A percentile compares a stretch with the other conserved stretches of the same genome.
Conservation (phyloP, 2,113 vertebrate genomes). For the Alectura lathami region DNA sequence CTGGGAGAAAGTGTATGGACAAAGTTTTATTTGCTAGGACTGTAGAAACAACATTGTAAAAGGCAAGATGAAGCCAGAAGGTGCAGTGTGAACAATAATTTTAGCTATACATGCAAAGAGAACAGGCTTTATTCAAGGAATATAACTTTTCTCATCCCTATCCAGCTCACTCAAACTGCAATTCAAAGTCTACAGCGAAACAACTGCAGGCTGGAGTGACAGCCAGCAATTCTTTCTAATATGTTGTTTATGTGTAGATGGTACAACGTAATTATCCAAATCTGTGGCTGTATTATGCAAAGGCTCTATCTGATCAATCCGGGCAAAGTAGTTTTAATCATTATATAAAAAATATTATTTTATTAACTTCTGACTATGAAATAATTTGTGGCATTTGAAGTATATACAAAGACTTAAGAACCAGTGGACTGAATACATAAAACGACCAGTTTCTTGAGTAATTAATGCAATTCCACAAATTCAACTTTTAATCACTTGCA, state of each 20-base stretch:
- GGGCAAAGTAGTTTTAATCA: neutral
- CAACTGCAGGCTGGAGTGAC: neutral
- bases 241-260: neutral
- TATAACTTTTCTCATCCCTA: neutral
- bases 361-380: neutral
- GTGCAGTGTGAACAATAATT: neutral
- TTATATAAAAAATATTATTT: neutral
- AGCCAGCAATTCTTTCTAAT: neutral
- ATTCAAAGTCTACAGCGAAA: neutral
- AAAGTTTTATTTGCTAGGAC: neutral
- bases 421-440: neutral
- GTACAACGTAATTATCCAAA: neutral
- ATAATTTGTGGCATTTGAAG: neutral
- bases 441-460: rapidly evolving
- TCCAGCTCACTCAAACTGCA: neutral
- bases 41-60: neutral
- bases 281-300: neutral
- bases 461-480: neutral
- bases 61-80: neutral
- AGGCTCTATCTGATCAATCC: neutral
- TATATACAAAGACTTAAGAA: neutral
- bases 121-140: neutral
- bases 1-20: neutral
- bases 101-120: neutral
- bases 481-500: neutral